phyloP scores from a whole-genome alignment of 2,888 invertebrate species.

The Herminia tarsipennalis region DNA sequence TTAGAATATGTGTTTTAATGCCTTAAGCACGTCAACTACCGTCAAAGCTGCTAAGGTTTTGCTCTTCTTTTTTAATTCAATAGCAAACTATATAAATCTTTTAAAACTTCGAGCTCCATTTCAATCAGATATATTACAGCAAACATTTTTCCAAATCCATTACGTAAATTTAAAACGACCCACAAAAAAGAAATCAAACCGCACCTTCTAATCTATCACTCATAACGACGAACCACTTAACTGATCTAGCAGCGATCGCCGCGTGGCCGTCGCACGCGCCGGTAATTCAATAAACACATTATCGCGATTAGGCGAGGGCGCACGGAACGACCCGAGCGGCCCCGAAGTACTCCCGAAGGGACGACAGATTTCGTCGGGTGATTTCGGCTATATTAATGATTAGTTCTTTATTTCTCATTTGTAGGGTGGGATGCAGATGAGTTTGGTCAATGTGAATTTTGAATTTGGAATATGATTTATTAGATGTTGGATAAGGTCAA shows the following conservation, averaged over 20 bases:
- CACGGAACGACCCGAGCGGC: conserved; percentile 53
- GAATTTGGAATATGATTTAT: conserved; percentile 14
- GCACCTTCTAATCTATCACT: conserved; percentile 52
- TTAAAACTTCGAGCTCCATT: neutral
- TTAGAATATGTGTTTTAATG: too few species aligned
- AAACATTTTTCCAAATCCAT: conserved; percentile 33
- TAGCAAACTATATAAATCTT: too few species aligned
- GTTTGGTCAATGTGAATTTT: conserved; percentile 30
- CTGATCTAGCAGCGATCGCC: conserved; percentile 56
- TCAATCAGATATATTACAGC: conserved; percentile 10
- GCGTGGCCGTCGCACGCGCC: conserved; percentile 79
- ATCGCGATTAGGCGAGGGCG: conserved; percentile 76
- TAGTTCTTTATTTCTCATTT: conserved; percentile 73
- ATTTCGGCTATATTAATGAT: conserved; percentile 73
- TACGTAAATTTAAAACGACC: conserved; percentile 27
- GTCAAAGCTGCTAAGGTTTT: too few species aligned
- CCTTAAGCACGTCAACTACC: too few species aligned
- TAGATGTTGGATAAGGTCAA: too few species aligned
- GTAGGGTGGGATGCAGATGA: conserved; percentile 42
- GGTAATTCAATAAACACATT: conserved; percentile 85
- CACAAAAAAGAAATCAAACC: conserved; percentile 44
- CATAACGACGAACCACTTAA: conserved; percentile 63
- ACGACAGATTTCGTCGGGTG: conserved; percentile 70
- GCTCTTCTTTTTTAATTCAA: too few species aligned
- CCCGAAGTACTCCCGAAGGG: conserved; percentile 67